Percentiles rank a stretch among this genome's conserved stretches.
Conservation (phyloP, 1,140 invertebrate genomes). For the Atta colombica region DNA sequence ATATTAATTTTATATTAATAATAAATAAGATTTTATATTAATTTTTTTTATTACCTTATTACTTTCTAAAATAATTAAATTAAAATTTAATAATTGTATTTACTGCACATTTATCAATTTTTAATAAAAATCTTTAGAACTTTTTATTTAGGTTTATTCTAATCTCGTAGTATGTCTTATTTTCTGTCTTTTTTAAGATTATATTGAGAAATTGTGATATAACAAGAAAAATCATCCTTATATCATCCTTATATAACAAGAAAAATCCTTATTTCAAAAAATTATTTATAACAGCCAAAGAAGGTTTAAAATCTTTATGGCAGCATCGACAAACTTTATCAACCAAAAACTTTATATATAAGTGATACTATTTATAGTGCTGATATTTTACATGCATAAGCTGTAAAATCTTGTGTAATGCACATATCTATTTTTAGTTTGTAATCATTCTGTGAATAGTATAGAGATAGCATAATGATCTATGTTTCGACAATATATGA, state of each 20-base stretch:
- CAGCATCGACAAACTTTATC: constrained; percentile 56
- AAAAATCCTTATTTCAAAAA: not conserved
- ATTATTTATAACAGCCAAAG: not conserved
- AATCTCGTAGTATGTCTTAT: not conserved
- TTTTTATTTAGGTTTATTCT: not conserved
- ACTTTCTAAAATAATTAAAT: not conserved
- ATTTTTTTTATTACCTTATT: not conserved
- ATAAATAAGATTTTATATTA: not conserved
- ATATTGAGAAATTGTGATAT: not conserved
- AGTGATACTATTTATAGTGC: constrained; percentile 67
- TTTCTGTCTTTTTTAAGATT: not conserved
- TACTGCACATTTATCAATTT: not conserved
- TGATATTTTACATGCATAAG: not conserved
- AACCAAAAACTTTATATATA: constrained; percentile 21
- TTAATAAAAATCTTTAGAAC: not conserved
- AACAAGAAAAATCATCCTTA: not conserved
- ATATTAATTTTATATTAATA: not conserved
- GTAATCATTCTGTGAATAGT: not conserved
- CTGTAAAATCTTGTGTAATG: not conserved
- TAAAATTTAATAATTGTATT: not conserved
- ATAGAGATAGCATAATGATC: not conserved
- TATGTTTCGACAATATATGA: not conserved
- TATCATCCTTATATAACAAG: not conserved
- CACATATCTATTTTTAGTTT: not conserved
- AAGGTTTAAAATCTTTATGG: not conserved